These are phyloP conservation scores for Hycleus cichorii DNA, from an alignment of 1,140 invertebrate genomes.

Conservation along the genomic window DNA sequence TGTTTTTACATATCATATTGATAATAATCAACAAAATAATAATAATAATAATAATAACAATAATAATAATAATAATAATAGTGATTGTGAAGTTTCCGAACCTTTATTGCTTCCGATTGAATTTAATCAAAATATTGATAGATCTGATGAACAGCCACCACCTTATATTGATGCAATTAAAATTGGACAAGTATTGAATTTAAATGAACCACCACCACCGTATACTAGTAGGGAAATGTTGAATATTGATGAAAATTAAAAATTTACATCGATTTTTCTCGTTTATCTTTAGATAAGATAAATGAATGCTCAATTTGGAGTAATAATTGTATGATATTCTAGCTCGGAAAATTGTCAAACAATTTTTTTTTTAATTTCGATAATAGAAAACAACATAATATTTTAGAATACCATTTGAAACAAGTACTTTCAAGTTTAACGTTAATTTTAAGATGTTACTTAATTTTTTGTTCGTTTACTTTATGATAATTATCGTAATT, in stretches of 20 bases:
- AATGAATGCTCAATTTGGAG: too few species aligned
- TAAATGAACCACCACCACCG: constrained; percentile 36
- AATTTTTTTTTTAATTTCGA: too few species aligned
- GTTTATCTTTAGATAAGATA: too few species aligned
- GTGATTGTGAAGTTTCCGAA: constrained; percentile 30
- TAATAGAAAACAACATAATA: too few species aligned
- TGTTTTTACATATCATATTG: constrained; percentile 21
- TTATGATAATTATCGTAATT: too few species aligned
- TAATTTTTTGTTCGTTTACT: too few species aligned
- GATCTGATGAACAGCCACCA: constrained; percentile 30
- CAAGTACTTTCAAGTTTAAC: too few species aligned
- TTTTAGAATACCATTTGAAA: too few species aligned
- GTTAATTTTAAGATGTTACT: too few species aligned
- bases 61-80: constrained; percentile 21
- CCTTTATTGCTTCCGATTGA: constrained; percentile 24
- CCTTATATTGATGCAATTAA: constrained; percentile 31
- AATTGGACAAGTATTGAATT: constrained; percentile 5
- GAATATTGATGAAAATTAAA: constrained; percentile 1
- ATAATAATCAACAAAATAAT: constrained; percentile 9
- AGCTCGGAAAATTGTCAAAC: too few species aligned
- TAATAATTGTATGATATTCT: too few species aligned
- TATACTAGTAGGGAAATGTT: constrained; percentile 33
- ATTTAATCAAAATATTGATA: constrained; percentile 1
- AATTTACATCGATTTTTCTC: too few species aligned
- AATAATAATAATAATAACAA: constrained; percentile 19